These are phyloP conservation scores for Nerophis ophidion DNA, from an alignment of 2,113 vertebrate genomes.

Conservation along the genomic window DNA sequence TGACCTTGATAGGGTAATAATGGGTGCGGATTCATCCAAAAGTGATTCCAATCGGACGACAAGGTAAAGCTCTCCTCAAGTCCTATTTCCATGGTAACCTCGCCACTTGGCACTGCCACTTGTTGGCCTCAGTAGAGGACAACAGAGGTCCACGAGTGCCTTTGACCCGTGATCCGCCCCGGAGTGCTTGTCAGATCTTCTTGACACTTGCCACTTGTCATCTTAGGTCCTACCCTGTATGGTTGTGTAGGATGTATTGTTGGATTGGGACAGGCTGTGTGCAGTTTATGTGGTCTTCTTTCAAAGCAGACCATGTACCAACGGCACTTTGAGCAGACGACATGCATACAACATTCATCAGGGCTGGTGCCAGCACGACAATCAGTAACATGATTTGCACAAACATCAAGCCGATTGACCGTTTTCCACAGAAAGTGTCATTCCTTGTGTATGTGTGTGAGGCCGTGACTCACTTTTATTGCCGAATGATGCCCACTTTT, in stretches of 20 bases:
- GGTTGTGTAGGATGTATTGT: slow-evolving; percentile 10
- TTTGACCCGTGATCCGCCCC: slow-evolving; percentile 19
- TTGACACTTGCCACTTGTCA: neutral
- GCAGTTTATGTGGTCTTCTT: slow-evolving; percentile 8
- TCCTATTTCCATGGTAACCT: slow-evolving; percentile 38
- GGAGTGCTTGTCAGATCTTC: slow-evolving; percentile 23
- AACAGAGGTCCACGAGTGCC: slow-evolving; percentile 24
- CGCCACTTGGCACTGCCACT: slow-evolving; percentile 23
- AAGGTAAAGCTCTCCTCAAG: slow-evolving; percentile 35
- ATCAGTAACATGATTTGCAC: slow-evolving; percentile 20
- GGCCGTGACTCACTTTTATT: slow-evolving; percentile 21
- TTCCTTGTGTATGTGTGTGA: slow-evolving; percentile 3
- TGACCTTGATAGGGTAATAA: no score
- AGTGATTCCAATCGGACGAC: slow-evolving; percentile 49
- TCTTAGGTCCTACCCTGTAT: slow-evolving; percentile 27
- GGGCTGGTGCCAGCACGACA: slow-evolving; percentile 1
- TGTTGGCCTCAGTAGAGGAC: slow-evolving; percentile 18
- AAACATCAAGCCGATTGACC: slow-evolving; percentile 5
- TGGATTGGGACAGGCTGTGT: slow-evolving; percentile 3
- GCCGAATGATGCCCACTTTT: slow-evolving; percentile 11
- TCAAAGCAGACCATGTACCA: slow-evolving; percentile 30
- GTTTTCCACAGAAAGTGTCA: slow-evolving; percentile 4
- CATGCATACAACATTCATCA: slow-evolving; percentile 48
- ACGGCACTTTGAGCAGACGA: slow-evolving; percentile 33
- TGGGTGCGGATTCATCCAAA: slow-evolving; percentile 33